Conservation (phyloP, 1,140 invertebrate genomes). For the Pseudomyrmex cubaensis region DNA sequence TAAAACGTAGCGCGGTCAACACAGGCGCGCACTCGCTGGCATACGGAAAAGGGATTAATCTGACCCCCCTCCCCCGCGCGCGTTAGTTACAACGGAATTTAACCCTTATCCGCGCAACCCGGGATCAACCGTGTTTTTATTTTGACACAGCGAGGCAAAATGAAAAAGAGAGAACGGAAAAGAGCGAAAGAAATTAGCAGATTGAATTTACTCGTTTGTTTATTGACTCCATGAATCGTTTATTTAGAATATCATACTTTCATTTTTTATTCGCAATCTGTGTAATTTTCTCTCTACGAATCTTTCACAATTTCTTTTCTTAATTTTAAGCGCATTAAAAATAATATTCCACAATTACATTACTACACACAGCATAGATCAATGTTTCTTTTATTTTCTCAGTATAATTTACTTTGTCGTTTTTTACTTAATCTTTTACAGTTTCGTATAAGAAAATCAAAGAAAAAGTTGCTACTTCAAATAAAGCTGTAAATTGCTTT, state of each 20-base stretch:
- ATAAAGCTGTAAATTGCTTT: slow-evolving; percentile 11
- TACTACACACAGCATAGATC: too few species aligned
- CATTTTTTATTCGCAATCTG: neutral
- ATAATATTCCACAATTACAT: too few species aligned
- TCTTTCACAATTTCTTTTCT: slow-evolving; percentile 13
- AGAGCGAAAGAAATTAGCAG: slow-evolving; percentile 17
- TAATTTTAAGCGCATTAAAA: neutral
- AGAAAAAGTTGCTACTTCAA: neutral
- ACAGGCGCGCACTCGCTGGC: slow-evolving; percentile 7
- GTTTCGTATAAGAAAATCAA: neutral
- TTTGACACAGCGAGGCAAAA: neutral
- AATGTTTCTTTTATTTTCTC: too few species aligned
- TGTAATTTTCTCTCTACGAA: slow-evolving; percentile 3
- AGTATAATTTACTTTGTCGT: neutral
- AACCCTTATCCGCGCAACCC: slow-evolving; percentile 41
- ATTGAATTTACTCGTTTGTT: slow-evolving; percentile 47
- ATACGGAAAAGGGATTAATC: slow-evolving; percentile 30
- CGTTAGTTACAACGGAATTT: slow-evolving; percentile 27
- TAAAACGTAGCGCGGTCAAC: slow-evolving; percentile 54
- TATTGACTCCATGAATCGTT: slow-evolving; percentile 14
- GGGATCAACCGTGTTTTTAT: slow-evolving; percentile 26
- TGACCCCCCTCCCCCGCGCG: neutral
- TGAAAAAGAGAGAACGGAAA: neutral
- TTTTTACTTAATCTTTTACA: too few species aligned
- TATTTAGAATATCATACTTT: slow-evolving; percentile 10